These are phyloP conservation scores for Drosophila anceps DNA, from an alignment of 2,888 invertebrate genomes.

Conservation along the genomic window DNA sequence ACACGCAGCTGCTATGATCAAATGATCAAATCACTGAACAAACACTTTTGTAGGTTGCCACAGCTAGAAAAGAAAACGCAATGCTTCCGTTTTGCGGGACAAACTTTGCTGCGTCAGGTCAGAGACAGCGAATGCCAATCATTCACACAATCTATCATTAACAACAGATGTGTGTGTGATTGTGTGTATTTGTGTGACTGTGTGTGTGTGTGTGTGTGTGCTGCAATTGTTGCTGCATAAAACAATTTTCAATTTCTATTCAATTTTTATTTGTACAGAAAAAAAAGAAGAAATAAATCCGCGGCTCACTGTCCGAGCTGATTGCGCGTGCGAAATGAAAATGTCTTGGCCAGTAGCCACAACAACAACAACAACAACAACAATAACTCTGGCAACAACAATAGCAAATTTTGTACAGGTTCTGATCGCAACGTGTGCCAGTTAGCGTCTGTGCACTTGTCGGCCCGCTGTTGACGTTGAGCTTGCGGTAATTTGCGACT, in stretches of 20 bases:
- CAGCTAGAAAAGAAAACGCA: slow-evolving; percentile 64
- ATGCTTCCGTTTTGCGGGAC: slow-evolving; percentile 69
- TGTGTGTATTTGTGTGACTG: slow-evolving; percentile 5
- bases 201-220: slow-evolving; percentile 12
- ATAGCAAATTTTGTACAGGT: slow-evolving; percentile 53
- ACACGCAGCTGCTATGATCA: slow-evolving; percentile 18
- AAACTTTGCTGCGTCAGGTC: slow-evolving; percentile 68
- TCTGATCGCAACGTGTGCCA: slow-evolving; percentile 79
- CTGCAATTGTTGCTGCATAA: slow-evolving; percentile 36
- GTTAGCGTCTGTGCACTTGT: slow-evolving; percentile 75
- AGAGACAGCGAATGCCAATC: slow-evolving; percentile 71
- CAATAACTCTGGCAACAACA: slow-evolving; percentile 31
- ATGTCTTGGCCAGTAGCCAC: slow-evolving; percentile 73
- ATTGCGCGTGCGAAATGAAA: slow-evolving; percentile 77
- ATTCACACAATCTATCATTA: slow-evolving; percentile 65
- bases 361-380: slow-evolving; percentile 24
- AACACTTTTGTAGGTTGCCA: slow-evolving; percentile 63
- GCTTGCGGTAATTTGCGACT: slow-evolving; percentile 75
- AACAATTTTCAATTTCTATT: slow-evolving; percentile 81
- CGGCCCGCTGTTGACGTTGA: slow-evolving; percentile 70
- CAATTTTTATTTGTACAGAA: slow-evolving; percentile 63
- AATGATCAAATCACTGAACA: slow-evolving; percentile 64
- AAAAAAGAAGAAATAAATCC: slow-evolving; percentile 36
- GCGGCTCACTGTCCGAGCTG: slow-evolving; percentile 50
- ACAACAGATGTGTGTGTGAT: slow-evolving; percentile 30